A percentile compares a stretch with the other conserved stretches of the same genome.
These are phyloP conservation scores for Danaus melanippus DNA, from an alignment of 1,140 invertebrate species.

Conservation along the genomic window DNA sequence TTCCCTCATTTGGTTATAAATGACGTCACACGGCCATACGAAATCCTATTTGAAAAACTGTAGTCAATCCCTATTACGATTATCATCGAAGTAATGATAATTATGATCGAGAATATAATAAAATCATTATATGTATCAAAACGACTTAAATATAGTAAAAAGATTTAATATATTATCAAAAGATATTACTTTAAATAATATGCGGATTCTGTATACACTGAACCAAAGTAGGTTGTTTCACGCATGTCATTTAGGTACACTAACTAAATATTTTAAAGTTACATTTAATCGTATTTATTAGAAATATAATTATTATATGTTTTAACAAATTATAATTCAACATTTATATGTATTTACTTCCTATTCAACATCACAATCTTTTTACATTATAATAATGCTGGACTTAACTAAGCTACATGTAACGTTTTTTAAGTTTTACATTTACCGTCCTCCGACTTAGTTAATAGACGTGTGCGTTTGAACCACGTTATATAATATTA, in stretches of 20 bases:
- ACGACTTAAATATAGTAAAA: slow-evolving; percentile 20
- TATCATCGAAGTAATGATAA: not conserved
- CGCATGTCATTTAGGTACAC: slow-evolving; percentile 21
- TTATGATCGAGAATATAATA: slow-evolving; percentile 17
- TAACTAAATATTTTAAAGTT: slow-evolving; percentile 36
- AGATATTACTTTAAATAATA: slow-evolving; percentile 20
- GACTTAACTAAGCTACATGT: slow-evolving; percentile 49
- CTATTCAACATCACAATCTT: slow-evolving; percentile 64
- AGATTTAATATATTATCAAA: slow-evolving; percentile 23
- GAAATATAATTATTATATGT: slow-evolving; percentile 54
- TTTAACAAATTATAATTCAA: slow-evolving; percentile 65
- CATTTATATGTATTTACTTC: slow-evolving; percentile 58
- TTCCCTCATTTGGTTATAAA: slow-evolving; percentile 52
- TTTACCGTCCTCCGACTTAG: slow-evolving; percentile 61
- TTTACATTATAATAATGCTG: slow-evolving; percentile 49
- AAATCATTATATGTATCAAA: slow-evolving; percentile 22
- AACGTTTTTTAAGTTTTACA: slow-evolving; percentile 36
- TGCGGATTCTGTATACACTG: slow-evolving; percentile 17
- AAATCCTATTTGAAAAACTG: slow-evolving; percentile 4
- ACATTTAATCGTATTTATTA: slow-evolving; percentile 50
- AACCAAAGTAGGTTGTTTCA: slow-evolving; percentile 30
- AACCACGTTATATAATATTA: slow-evolving; percentile 46
- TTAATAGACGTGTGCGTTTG: slow-evolving; percentile 63
- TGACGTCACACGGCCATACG: slow-evolving; percentile 9
- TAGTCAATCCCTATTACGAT: slow-evolving; percentile 12